phyloP scores from a whole-genome alignment of 2,888 invertebrate species.

The Yponomeuta malinellus region DNA sequence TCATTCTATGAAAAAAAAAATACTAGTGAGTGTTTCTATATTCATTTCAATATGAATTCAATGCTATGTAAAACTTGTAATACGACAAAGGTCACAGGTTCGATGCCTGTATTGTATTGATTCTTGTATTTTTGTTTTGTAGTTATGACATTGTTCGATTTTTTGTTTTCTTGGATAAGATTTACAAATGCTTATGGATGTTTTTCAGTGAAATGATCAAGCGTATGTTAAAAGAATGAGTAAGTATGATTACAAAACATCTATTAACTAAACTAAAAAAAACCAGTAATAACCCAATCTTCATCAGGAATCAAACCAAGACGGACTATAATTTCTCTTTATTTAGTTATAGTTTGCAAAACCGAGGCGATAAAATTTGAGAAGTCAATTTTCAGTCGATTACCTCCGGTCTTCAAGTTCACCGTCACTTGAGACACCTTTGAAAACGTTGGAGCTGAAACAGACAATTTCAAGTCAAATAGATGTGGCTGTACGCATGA shows the following conservation, averaged over 20 bases:
- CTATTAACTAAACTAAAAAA: not conserved
- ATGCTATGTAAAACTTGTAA: not conserved
- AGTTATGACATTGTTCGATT: not conserved
- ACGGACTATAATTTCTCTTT: slow-evolving; percentile 35
- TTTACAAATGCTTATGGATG: slow-evolving; percentile 33
- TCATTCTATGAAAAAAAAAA: not conserved
- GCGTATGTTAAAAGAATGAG: slow-evolving; percentile 25
- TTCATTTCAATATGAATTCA: not conserved
- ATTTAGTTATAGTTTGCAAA: slow-evolving; percentile 48
- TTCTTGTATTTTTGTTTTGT: not conserved
- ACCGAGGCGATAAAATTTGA: slow-evolving; percentile 61
- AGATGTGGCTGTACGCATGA: slow-evolving; percentile 13
- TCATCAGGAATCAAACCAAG: slow-evolving; percentile 20
- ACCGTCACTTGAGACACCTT: slow-evolving; percentile 76
- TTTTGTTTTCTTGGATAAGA: not conserved
- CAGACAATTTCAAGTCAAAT: slow-evolving; percentile 18
- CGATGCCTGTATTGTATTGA: not conserved
- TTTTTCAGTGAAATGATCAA: slow-evolving; percentile 35
- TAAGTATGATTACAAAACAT: slow-evolving; percentile 25
- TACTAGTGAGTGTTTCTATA: not conserved
- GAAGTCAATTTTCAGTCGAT: slow-evolving; percentile 76
- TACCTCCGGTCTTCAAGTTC: slow-evolving; percentile 75
- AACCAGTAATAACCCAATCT: not conserved
- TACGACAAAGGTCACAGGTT: not conserved
- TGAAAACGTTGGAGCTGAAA: slow-evolving; percentile 76